Evolutionary conservation across 2,113 vertebrate species (phyloP).

Genomic region (Antigone vipio): DNA sequence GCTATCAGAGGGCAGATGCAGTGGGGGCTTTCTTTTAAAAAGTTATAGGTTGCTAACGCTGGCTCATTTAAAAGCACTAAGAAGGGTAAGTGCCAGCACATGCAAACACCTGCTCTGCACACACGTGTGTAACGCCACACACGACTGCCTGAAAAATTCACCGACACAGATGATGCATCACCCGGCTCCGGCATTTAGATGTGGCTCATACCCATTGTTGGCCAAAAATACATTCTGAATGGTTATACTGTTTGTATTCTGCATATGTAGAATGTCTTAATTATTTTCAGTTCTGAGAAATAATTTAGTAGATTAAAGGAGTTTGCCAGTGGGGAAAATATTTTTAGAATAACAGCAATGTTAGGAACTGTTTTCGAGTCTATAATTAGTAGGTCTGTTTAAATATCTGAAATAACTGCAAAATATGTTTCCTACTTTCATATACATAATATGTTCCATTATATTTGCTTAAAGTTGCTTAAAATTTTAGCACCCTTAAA

Average conservation of each 20-base stretch:
- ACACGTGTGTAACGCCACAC: not conserved
- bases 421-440: not conserved
- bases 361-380: not conserved
- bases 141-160: not conserved
- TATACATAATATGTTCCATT: not conserved
- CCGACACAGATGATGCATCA: accelerated
- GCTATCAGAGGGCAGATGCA: not conserved
- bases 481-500: not conserved
- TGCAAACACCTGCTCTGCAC: not conserved
- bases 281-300: conserved; percentile 10
- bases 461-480: not conserved
- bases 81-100: not conserved
- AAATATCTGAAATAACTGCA: not conserved
- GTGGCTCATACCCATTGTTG: not conserved
- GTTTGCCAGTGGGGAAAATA: not conserved
- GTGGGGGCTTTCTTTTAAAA: not conserved
- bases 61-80: not conserved
- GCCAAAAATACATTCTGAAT: not conserved
- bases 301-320: not conserved
- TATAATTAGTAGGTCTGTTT: not conserved
- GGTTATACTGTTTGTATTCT: not conserved
- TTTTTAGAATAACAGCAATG: not conserved
- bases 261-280: not conserved
- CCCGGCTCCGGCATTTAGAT: accelerated
- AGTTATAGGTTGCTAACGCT: not conserved